Conservation (phyloP, 2,113 vertebrate genomes). For the Tichodroma muraria region DNA sequence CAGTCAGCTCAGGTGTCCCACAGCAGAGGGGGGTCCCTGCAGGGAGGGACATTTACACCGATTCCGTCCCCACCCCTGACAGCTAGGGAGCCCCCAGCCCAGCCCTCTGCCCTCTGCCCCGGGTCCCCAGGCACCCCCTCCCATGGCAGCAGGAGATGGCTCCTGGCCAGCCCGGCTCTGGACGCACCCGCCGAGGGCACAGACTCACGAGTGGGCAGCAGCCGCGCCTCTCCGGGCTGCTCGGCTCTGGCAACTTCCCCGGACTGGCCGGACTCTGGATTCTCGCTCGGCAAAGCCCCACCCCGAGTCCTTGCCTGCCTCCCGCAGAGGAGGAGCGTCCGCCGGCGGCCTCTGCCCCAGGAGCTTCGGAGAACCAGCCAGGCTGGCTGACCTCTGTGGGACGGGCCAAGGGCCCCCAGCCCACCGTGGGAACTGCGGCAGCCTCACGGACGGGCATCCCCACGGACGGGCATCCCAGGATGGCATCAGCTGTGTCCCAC, state of each 20-base stretch:
- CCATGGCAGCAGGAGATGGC: not conserved
- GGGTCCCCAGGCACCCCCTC: not conserved
- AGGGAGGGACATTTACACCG: not conserved
- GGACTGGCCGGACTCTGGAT: not conserved
- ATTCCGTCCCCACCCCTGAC: not conserved
- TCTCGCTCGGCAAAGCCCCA: slow-evolving; percentile 1
- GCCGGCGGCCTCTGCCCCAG: not conserved
- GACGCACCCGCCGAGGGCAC: not conserved
- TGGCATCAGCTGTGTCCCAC: not conserved
- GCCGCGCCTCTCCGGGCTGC: not conserved
- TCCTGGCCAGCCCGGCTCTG: not conserved
- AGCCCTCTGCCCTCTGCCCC: not conserved
- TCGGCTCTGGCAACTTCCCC: not conserved
- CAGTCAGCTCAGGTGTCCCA: not conserved
- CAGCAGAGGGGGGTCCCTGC: not conserved
- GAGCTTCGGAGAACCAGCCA: not conserved
- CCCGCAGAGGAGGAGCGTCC: slow-evolving; percentile 27
- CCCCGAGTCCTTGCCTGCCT: not conserved
- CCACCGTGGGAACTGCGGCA: not conserved
- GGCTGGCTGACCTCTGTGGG: not conserved
- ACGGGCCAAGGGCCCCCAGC: fast-evolving
- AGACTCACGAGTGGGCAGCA: not conserved
- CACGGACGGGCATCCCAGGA: not conserved
- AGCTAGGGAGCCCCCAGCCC: not conserved
- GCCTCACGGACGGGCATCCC: not conserved